phyloP scores from a whole-genome alignment of 2,888 invertebrate species.

The Schrankia costaestrigalis region DNA sequence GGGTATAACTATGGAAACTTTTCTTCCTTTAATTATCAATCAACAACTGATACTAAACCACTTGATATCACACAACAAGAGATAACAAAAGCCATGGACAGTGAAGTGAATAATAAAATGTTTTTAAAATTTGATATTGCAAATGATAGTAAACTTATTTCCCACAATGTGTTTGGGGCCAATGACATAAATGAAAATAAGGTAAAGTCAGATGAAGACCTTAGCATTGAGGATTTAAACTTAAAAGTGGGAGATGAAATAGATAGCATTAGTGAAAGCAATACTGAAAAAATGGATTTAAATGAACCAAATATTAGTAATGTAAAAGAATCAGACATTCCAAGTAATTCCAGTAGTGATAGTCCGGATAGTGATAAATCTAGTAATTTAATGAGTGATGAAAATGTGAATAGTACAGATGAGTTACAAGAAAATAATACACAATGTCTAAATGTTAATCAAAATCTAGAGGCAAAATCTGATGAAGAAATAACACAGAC shows the following conservation, averaged over 20 bases:
- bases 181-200: conserved; percentile 33
- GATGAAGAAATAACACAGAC: conserved; percentile 13
- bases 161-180: conserved; percentile 13
- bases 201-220: conserved; percentile 44
- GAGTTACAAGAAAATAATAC: too few species aligned
- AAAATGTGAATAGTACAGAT: conserved; percentile 23
- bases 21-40: conserved; percentile 49
- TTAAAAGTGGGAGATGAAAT: conserved; percentile 50
- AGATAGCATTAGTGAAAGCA: conserved; percentile 28
- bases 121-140: conserved; percentile 15
- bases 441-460: too few species aligned
- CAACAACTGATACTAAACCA: conserved; percentile 26
- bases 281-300: conserved; percentile 25
- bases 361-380: conserved; percentile 23
- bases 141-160: conserved; percentile 10
- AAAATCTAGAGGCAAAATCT: too few species aligned
- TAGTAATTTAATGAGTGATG: conserved; percentile 18
- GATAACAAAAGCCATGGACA: conserved; percentile 14
- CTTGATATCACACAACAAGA: conserved; percentile 17
- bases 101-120: conserved; percentile 22
- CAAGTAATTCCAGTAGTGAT: conserved; percentile 25
- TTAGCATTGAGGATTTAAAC: conserved; percentile 60
- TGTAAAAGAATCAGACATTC: conserved; percentile 29
- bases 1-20: conserved; percentile 61
- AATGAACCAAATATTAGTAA: conserved; percentile 25